Evolutionary conservation across 2,113 vertebrate genomes (phyloP).

Genomic region (Cavia aperea): DNA sequence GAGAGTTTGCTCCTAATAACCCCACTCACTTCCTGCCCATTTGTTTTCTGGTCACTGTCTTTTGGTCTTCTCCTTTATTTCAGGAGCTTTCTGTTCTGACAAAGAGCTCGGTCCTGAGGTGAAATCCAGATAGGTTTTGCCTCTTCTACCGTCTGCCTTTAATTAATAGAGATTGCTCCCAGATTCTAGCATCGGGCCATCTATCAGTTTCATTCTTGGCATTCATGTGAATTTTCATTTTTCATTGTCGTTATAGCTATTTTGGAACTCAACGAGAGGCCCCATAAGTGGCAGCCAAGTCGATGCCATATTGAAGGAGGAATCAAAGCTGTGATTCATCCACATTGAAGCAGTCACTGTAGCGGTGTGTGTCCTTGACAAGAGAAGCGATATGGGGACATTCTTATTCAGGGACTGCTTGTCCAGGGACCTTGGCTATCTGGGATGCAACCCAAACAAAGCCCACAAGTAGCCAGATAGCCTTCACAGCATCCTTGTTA

Average conservation of each 20-base stretch:
- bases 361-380: neutral
- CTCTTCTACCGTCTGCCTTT: constrained; percentile 60
- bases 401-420: neutral
- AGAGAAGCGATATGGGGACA: neutral
- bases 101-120: constrained; percentile 49
- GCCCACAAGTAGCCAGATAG: neutral
- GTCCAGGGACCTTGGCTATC: constrained; percentile 25
- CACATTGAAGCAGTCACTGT: neutral
- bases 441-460: neutral
- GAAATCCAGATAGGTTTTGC: constrained; percentile 55
- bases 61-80: neutral
- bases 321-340: neutral
- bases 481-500: neutral
- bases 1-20: fast-evolving
- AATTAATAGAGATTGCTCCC: constrained; percentile 68
- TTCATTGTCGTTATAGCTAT: constrained; percentile 53
- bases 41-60: neutral
- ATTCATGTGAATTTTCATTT: constrained; percentile 49
- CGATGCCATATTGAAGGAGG: constrained; percentile 40
- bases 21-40: neutral
- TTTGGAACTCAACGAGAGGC: constrained; percentile 47
- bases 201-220: constrained; percentile 61
- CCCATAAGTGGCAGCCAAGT: neutral
- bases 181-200: constrained; percentile 60
- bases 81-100: constrained; percentile 38